Base-by-base conservation (phyloP, 1,140 invertebrate genomes). In the Philopotamus ludificatus region DNA sequence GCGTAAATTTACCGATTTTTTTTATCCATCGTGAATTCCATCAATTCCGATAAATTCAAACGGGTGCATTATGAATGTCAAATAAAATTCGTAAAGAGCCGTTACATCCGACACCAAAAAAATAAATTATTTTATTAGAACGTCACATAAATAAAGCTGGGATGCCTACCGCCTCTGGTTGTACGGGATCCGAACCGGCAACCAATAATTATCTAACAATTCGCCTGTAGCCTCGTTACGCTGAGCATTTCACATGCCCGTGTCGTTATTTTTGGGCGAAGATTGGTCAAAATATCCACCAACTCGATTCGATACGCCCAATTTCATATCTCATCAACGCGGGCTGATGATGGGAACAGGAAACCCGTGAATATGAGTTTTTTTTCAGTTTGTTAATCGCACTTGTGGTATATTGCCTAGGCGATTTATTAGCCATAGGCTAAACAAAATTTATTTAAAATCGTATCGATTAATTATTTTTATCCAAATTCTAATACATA, bases 151-250 rank as follows among this genome's bases (percentile, higher is more conserved):
- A n/a, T n/a, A n/a, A n/a, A n/a, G n/a, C n/a, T n/a, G n/a, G n/a
- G n/a, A n/a, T n/a, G n/a, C n/a, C n/a, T n/a, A n/a, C 39, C 55
- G 55, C 55, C 55, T 42, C 25, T 59, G 39, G 55, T 42, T 10
- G 28, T 59, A 42, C 16, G 3, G 39, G 55, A 59, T 20, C 21
- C n/a, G 55, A 28, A 42, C 44, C 55, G 15, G 55, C 44, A 44
- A 59, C 55, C 28, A 20, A 21, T 21, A 59, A 59, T 59, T 59
- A 59, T 59, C 12, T 9, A 59, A 44, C 55, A 25, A 59, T 59
- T 59, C 55, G 55, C 55, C 55, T 42, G 3, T 59, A 59, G 39
- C 55, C 55, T 59, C 22, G 55, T 59, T 59, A 59, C 28, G 12
- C 22, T 16, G 45, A 16, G n/a, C 20, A 41, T 9, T 49, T 49